Evolutionary conservation across 2,113 vertebrate species (phyloP).

Genomic region (Sus scrofa): DNA sequence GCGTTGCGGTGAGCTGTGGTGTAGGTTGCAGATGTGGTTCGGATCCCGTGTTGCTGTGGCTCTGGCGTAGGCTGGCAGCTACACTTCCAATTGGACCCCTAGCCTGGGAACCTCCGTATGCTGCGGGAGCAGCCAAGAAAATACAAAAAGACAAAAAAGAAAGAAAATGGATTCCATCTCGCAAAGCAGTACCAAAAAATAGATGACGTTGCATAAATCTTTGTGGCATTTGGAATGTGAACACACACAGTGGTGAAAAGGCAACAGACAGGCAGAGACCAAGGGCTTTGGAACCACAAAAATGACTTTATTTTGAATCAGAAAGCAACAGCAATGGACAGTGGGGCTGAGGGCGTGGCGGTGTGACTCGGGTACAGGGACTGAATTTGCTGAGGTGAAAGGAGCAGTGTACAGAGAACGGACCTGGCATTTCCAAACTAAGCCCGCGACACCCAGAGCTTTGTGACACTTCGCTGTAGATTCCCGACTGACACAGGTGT

Average conservation of each 20-base stretch:
- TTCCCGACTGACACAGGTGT: neutral
- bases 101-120: too few species aligned
- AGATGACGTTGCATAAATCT: neutral
- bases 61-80: too few species aligned
- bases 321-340: conserved; percentile 67
- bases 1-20: too few species aligned
- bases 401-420: neutral
- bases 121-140: too few species aligned
- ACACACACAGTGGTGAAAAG: neutral
- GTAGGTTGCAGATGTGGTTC: too few species aligned
- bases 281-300: conserved; percentile 52
- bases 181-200: neutral
- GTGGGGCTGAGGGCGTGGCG: neutral
- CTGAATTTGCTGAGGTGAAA: neutral
- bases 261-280: conserved; percentile 43
- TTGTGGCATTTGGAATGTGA: neutral
- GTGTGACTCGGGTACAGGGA: conserved; percentile 13
- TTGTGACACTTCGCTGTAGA: neutral
- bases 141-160: too few species aligned
- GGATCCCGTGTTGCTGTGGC: too few species aligned
- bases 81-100: too few species aligned
- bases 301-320: conserved; percentile 73
- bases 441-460: neutral
- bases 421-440: neutral
- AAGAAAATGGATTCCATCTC: neutral